Conservation (phyloP, 1,140 invertebrate genomes). For the Aphelinus atriplicis region DNA sequence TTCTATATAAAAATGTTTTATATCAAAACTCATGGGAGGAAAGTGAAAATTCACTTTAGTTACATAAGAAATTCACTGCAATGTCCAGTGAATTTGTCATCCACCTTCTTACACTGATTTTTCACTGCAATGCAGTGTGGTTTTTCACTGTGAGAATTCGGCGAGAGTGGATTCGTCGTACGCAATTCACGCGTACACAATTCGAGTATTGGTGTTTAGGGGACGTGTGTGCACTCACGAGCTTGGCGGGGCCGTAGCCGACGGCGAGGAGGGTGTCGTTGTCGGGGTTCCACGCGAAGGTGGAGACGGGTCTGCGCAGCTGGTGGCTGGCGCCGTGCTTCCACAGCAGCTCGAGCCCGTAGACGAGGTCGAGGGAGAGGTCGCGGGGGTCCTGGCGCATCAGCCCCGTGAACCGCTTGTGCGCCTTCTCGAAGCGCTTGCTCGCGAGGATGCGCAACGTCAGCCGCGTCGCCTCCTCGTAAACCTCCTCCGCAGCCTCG, state of each 20-base stretch:
- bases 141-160: too few species aligned
- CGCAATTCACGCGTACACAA: too few species aligned
- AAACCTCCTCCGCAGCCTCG: constrained; percentile 49
- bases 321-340: constrained; percentile 66
- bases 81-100: too few species aligned
- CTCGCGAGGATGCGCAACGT: constrained; percentile 76
- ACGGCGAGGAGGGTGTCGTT: constrained; percentile 76
- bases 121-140: not conserved
- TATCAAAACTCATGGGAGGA: too few species aligned
- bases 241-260: constrained; percentile 68
- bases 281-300: constrained; percentile 72
- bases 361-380: constrained; percentile 71
- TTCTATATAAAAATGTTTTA: too few species aligned
- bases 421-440: constrained; percentile 71
- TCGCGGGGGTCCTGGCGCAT: constrained; percentile 69
- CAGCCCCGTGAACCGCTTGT: constrained; percentile 75
- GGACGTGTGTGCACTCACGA: not conserved
- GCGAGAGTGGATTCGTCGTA: too few species aligned
- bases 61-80: too few species aligned
- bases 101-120: too few species aligned
- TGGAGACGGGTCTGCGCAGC: constrained; percentile 65
- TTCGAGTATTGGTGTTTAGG: too few species aligned
- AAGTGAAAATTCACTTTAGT: too few species aligned
- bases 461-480: constrained; percentile 68
- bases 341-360: constrained; percentile 74